Conservation (phyloP, 1,140 invertebrate genomes). For the Zaprionus inermis region DNA sequence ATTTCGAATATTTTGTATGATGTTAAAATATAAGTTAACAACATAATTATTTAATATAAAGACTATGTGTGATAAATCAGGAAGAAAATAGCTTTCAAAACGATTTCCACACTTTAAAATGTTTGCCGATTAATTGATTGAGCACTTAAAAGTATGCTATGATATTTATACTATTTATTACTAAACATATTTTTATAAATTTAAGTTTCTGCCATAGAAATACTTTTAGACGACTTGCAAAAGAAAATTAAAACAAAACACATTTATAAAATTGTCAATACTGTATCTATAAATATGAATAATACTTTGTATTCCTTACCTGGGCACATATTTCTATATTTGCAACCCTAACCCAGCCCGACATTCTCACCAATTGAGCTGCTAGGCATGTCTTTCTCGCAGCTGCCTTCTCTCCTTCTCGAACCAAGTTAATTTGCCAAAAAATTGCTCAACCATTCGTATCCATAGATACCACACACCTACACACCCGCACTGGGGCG, state of each 20-base stretch:
- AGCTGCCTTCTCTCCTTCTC: slow-evolving; percentile 2
- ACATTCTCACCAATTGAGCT: slow-evolving; percentile 11
- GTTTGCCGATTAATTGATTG: neutral
- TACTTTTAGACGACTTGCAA: neutral
- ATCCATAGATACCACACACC: slow-evolving; percentile 5
- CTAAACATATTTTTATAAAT: too few relatives aligned
- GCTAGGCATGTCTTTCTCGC: slow-evolving; percentile 6
- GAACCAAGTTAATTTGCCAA: slow-evolving; percentile 49
- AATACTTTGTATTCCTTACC: too few relatives aligned
- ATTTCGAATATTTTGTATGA: too few relatives aligned
- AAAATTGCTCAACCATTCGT: slow-evolving; percentile 30
- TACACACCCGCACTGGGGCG: neutral
- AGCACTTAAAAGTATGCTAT: too few relatives aligned
- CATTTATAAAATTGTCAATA: neutral
- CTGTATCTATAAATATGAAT: too few relatives aligned
- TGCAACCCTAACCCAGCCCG: too few relatives aligned
- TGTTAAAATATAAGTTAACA: neutral
- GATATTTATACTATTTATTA: too few relatives aligned
- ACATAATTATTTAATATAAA: too few relatives aligned
- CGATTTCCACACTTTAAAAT: neutral
- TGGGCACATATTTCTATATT: neutral
- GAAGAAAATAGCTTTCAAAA: too few relatives aligned
- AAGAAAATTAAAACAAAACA: neutral
- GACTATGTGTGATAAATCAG: too few relatives aligned
- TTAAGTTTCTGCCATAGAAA: neutral